Percentiles rank a stretch among this genome's conserved stretches.
Conservation (phyloP, 2,113 vertebrate species). For the Natator depressus region DNA sequence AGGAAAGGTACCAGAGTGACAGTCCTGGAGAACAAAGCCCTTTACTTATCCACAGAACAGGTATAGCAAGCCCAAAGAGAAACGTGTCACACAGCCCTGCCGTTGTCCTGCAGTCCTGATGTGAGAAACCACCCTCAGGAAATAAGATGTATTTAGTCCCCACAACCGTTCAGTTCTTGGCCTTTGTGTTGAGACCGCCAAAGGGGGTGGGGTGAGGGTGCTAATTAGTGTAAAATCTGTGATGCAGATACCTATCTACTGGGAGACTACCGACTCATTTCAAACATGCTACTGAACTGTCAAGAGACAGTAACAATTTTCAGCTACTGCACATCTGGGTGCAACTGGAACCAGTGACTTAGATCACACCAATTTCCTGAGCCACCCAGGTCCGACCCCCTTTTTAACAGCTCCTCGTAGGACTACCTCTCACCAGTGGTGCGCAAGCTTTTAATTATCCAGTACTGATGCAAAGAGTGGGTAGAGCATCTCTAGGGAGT, state of each 20-base stretch:
- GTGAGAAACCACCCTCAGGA: neutral
- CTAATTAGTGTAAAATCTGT: neutral
- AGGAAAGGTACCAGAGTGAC: neutral
- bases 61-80: neutral
- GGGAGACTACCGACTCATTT: neutral
- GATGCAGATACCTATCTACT: neutral
- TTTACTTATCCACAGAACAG: neutral
- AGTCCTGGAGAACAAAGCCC: neutral
- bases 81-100: neutral
- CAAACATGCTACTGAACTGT: neutral
- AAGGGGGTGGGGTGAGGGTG: neutral
- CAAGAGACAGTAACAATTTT: neutral
- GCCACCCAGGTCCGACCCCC: neutral
- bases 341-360: neutral
- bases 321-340: neutral
- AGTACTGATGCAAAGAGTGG: neutral
- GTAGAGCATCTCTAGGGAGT: neutral
- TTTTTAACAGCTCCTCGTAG: neutral
- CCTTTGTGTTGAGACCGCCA: neutral
- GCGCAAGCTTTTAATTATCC: neutral
- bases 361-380: neutral
- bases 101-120: neutral
- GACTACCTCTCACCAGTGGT: neutral
- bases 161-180: neutral
- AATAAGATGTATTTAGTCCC: neutral